Conservation (phyloP, 2,797 vertebrate genomes). For the Clamator glandarius region DNA sequence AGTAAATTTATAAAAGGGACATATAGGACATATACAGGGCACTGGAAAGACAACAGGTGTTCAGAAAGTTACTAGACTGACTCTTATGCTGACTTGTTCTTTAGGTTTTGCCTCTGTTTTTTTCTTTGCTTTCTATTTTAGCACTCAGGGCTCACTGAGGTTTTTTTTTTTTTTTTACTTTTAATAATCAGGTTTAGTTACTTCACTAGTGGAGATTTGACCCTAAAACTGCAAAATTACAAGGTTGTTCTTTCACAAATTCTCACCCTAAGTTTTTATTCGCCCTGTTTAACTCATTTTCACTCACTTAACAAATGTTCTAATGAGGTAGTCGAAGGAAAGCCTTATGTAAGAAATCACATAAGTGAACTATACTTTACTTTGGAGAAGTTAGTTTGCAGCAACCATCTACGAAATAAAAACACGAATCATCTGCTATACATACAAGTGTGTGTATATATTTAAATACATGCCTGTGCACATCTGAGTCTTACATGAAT, state of each 20-base stretch:
- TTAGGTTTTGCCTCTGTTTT: not conserved
- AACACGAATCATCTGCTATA: constrained; percentile 46
- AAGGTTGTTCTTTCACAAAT: not conserved
- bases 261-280: not conserved
- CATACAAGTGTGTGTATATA: not conserved
- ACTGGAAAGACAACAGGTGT: not conserved
- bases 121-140: not conserved
- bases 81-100: not conserved
- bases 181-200: not conserved
- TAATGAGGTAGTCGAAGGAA: not conserved
- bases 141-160: not conserved
- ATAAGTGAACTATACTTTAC: constrained; percentile 21
- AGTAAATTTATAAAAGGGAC: not conserved
- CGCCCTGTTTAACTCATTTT: not conserved
- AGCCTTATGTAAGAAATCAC: constrained; percentile 44
- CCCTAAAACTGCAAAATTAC: not conserved
- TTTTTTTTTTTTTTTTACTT: not conserved
- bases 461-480: not conserved
- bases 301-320: not conserved
- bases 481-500: constrained; percentile 16
- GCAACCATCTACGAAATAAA: constrained; percentile 44
- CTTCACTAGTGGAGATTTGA: not conserved
- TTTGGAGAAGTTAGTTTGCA: not conserved
- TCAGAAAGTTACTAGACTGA: not conserved
- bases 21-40: rapidly evolving